Conservation (phyloP, 35 echinoderm and acorn worm species). For the Apostichopus californicus region DNA sequence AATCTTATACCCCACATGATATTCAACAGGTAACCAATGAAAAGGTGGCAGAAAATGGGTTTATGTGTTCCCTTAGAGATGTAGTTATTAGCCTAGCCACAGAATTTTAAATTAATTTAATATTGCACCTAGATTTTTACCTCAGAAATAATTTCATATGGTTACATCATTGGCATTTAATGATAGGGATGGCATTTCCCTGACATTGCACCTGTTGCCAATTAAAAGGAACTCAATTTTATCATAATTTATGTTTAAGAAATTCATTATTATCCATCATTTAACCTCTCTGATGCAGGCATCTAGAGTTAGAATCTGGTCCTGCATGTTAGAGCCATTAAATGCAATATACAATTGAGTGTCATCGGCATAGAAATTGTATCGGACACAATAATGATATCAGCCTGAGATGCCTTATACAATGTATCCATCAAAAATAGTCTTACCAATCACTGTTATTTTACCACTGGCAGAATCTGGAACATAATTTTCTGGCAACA, state of each 20-base stretch:
- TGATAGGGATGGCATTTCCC: background rate
- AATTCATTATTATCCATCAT: background rate
- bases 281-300: background rate
- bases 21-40: background rate
- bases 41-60: background rate
- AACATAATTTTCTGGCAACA: constrained; percentile 6
- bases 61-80: constrained; percentile 1
- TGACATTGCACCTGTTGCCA: background rate
- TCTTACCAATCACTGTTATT: constrained; percentile 21
- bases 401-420: background rate
- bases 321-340: background rate
- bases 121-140: background rate
- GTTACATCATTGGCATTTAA: constrained; percentile 1
- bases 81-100: background rate
- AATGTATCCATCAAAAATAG: background rate
- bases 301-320: background rate
- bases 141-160: constrained; percentile 5
- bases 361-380: constrained; percentile 15
- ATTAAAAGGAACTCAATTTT: constrained; percentile 15
- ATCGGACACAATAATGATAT: constrained; percentile 16
- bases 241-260: background rate
- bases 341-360: background rate
- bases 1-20: background rate
- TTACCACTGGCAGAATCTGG: constrained; percentile 30
- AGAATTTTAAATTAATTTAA: constrained; percentile 1